Percentiles rank a stretch among this genome's conserved stretches.
phyloP scores from a whole-genome alignment of 2,797 vertebrate genomes.

The Apodemus agrarius region DNA sequence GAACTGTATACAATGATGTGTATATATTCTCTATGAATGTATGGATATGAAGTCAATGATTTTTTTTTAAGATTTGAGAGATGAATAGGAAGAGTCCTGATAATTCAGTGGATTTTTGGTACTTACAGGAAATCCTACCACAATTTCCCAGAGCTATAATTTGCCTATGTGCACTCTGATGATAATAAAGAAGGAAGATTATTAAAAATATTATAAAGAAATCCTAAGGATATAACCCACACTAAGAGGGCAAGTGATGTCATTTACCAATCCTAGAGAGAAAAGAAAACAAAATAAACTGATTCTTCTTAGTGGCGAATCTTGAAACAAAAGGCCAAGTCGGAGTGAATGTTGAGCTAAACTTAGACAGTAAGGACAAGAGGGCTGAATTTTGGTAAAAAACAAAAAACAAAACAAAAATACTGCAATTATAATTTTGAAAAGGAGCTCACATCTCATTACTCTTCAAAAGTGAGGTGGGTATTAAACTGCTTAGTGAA shows the following conservation, averaged over 20 bases:
- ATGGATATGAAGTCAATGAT: not conserved
- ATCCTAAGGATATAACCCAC: constrained; percentile 62
- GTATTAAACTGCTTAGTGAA: constrained; percentile 13
- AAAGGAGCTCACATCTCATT: not conserved
- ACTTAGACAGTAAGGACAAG: not conserved
- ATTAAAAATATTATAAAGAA: constrained; percentile 71
- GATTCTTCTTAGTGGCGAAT: constrained; percentile 45
- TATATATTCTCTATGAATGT: not conserved
- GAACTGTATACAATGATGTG: not conserved
- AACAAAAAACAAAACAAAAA: not conserved
- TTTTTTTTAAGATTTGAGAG: not conserved
- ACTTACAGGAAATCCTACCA: constrained; percentile 52
- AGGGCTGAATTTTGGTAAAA: not conserved
- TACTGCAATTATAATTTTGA: not conserved
- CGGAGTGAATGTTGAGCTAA: not conserved
- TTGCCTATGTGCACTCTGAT: constrained; percentile 43
- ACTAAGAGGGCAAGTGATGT: constrained; percentile 67
- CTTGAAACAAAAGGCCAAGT: constrained; percentile 43
- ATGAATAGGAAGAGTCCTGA: constrained; percentile 2
- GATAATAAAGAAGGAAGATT: constrained; percentile 66
- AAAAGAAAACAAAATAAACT: constrained; percentile 55
- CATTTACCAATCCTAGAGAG: constrained; percentile 64
- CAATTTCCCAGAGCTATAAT: constrained; percentile 65
- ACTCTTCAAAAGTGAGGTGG: constrained; percentile 7
- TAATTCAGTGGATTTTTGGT: constrained; percentile 54